Conservation (phyloP, 2,797 vertebrate species). For the Pogonophryne albipinna region DNA sequence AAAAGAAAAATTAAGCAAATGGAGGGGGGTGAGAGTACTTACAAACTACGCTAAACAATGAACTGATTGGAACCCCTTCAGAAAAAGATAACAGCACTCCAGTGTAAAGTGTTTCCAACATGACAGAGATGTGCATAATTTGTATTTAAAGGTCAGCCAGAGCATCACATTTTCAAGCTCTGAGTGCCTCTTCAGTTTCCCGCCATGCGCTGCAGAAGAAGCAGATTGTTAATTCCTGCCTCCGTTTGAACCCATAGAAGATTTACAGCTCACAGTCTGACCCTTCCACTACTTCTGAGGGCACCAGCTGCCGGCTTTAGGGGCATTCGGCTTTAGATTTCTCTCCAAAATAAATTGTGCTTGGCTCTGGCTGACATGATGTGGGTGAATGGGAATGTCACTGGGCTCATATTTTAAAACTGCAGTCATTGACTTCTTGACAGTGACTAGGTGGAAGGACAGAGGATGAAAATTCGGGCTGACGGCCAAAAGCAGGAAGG, state of each 20-base stretch:
- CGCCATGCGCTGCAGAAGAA: constrained; percentile 7
- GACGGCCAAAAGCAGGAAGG: constrained; percentile 55
- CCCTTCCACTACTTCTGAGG: constrained; percentile 43
- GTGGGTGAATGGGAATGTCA: constrained; percentile 20
- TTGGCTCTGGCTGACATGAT: constrained; percentile 13
- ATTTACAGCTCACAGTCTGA: constrained; percentile 43
- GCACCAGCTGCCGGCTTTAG: constrained; percentile 41
- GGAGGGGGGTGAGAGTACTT: neutral
- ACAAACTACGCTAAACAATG: constrained; percentile 1
- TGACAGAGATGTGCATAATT: constrained; percentile 20
- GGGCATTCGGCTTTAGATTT: constrained; percentile 26
- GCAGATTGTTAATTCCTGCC: constrained; percentile 44
- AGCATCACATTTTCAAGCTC: constrained; percentile 10
- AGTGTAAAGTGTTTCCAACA: neutral
- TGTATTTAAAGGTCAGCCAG: constrained; percentile 37
- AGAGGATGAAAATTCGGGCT: constrained; percentile 35
- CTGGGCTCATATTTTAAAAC: constrained; percentile 11
- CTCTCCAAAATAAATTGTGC: constrained; percentile 13
- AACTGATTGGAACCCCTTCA: neutral
- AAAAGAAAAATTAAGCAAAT: constrained; percentile 1
- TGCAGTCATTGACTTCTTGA: constrained; percentile 37
- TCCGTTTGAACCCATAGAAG: constrained; percentile 30
- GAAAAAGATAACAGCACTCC: constrained; percentile 1
- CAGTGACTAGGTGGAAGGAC: constrained; percentile 13
- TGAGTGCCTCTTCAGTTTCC: constrained; percentile 8